These are phyloP conservation scores for Pangasius krempfi DNA, from an alignment of 2,797 vertebrate genomes.

Conservation along the genomic window DNA sequence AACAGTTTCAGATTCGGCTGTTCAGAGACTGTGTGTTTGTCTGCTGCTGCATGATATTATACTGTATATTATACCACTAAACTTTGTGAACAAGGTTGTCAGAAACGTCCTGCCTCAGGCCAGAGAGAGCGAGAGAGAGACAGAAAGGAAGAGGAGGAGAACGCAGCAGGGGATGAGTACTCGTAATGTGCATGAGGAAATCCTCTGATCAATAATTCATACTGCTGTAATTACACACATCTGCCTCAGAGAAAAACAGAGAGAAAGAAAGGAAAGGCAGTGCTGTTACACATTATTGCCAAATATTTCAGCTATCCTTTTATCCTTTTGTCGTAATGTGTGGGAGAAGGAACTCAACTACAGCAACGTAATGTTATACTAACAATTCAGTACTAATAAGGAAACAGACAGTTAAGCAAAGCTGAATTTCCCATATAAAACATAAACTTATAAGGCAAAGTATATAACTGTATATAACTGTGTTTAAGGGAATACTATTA, in stretches of 20 bases:
- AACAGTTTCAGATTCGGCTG: neutral
- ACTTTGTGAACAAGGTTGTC: neutral
- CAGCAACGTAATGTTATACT: neutral
- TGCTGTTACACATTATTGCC: constrained; percentile 13
- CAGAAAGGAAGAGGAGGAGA: constrained; percentile 41
- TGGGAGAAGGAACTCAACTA: neutral
- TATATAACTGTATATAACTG: neutral
- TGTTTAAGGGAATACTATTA: neutral
- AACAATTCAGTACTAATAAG: neutral
- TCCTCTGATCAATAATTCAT: constrained; percentile 62
- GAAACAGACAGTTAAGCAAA: neutral
- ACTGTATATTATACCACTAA: constrained; percentile 8
- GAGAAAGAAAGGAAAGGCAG: neutral
- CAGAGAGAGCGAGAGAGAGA: constrained; percentile 12
- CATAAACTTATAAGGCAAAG: neutral
- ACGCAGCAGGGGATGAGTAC: constrained; percentile 43
- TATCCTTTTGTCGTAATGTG: constrained; percentile 12
- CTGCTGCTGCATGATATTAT: neutral
- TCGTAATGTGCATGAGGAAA: constrained; percentile 56
- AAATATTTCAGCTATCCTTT: constrained; percentile 20
- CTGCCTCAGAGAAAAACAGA: constrained; percentile 41
- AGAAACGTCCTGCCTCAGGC: constrained; percentile 29
- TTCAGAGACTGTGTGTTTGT: neutral
- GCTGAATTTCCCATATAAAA: neutral
- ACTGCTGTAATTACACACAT: constrained; percentile 58